Evolutionary conservation across 2,888 invertebrate genomes (phyloP), one percentile per base, ranked within the genome.

Genomic region (Drosophila birchii): DNA sequence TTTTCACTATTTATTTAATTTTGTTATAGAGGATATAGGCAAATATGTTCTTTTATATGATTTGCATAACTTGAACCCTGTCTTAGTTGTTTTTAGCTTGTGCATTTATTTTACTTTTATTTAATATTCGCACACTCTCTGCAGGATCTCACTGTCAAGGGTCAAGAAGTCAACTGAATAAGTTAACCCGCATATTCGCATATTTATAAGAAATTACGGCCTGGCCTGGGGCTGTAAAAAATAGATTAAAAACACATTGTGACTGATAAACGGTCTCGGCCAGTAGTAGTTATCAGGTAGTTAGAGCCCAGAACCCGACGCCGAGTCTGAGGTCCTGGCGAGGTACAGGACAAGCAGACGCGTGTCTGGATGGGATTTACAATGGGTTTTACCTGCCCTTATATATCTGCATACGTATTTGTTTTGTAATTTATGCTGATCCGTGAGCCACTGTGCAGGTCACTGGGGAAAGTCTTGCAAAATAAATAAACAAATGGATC

Each of bases 231-330:
- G 9, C 26, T 23, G 38, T 41, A 38, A 71, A 44, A 70, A 78
- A 64, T 7, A 39, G 63, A 86, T 82, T 82, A 86, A 82, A 76
- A 81, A 81, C 61, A n/a, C 73, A 86, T 84, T 81, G 59, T 44
- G 29, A 38, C 55, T 49, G 76, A 73, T 70, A 76, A 64, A 54
- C 38, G 59, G 44, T 43, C 55, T 29, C 55, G 36, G 32, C n/a
- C 56, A 39, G 45, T 8, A 36, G 49, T 59, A 55, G 41, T 18
- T 54, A 56, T 59, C 73, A 78, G 67, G 80, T 78, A 80, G 69
- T 74, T 74, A 66, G 34, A 5, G 20, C 16, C 16, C 23, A 12
- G 39, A 47, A 58, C 43, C 51, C 34, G 54, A 44, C 54, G 43
- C 23, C 53, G 18, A 18, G 41, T 12, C 47, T 18, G 58, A 26